Evolutionary conservation across 2,797 vertebrate genomes (phyloP), one percentile per base, ranked within the genome.

Genomic region (Bufotes viridis): DNA sequence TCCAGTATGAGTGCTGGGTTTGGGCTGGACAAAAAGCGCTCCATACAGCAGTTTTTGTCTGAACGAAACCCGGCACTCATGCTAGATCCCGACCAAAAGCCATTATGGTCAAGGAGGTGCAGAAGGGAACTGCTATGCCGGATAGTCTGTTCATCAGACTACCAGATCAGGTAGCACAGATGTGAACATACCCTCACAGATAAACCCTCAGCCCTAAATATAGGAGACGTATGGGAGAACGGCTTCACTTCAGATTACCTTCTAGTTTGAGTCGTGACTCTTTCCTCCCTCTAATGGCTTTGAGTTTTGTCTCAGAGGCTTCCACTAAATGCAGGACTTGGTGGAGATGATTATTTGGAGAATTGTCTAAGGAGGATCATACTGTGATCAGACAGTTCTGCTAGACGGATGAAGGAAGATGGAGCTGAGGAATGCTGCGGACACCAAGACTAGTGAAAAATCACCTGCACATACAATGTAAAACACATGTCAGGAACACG

Each of bases 401-500:
- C 34, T 74, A 75, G 18, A 75, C 22, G 42, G 34, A 53, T n/a
- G 20, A 75, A 61, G 29, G 58, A 42, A 29, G n/a, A 61, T 0
- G 18, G 55, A 79, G 76, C n/a, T 14, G 55, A 58, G 76, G 55
- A 78, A 58, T 79, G 24, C n/a, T 4, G 18, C n/a, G 12, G 63
- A 82, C 63, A n/a, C 0, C 5, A 8, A 55, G 49, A 11, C 34
- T 29, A 58, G n/a, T 34, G 51, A 57, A 55, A 69, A 26, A 55
- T 72, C 81, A 57, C 81, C 81, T 82, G 81, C n/a, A 18, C 14
- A 9, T 24, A 53, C 49, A 70, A 67, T 72, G 61, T 57, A 29
- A 83, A 83, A 72, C 81, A 82, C 17, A 69, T 69, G 81, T 83
- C 81, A 72, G 51, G 53, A 24, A 72, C 20, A 83, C 12, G 81